Percentiles rank a stretch among this genome's conserved stretches.
Conservation (phyloP, 92 coral and sea anemone genomes). For the Palythoa grandis region DNA sequence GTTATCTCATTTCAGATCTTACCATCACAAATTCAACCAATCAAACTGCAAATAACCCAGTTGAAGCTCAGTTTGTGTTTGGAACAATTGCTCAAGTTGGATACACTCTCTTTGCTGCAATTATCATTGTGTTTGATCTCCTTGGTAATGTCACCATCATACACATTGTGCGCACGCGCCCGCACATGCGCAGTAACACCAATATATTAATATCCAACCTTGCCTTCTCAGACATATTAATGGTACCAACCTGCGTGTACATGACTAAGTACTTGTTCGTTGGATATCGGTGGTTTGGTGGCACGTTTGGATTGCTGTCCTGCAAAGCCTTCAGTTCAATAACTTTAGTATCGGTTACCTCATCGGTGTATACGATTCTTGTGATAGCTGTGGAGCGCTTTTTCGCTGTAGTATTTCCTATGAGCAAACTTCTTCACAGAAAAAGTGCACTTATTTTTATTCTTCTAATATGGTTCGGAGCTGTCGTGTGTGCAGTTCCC, state of each 20-base stretch:
- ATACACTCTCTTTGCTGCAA: conserved; percentile 58
- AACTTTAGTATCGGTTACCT: conserved; percentile 58
- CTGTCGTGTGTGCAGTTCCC: conserved; percentile 65
- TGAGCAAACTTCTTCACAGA: conserved; percentile 54
- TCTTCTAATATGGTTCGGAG: conserved; percentile 57
- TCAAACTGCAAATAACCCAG: neutral
- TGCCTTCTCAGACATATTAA: conserved; percentile 80
- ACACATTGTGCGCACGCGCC: conserved; percentile 75
- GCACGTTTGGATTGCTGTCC: conserved; percentile 66
- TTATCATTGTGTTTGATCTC: conserved; percentile 56
- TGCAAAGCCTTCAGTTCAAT: conserved; percentile 61
- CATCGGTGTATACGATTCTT: conserved; percentile 71
- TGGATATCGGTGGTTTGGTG: conserved; percentile 75
- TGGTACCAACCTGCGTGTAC: conserved; percentile 66
- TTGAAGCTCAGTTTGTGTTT: neutral
- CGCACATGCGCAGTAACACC: conserved; percentile 69
- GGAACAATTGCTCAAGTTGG: conserved; percentile 50
- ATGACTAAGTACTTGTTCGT: conserved; percentile 63
- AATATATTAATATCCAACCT: conserved; percentile 74
- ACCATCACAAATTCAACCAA: neutral
- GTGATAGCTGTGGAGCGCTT: conserved; percentile 79
- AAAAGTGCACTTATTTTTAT: conserved; percentile 39
- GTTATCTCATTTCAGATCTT: neutral
- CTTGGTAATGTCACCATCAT: conserved; percentile 73
- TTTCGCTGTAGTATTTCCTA: conserved; percentile 65